Evolutionary conservation across 2,113 vertebrate species (phyloP).

Genomic region (Xerus inauris): DNA sequence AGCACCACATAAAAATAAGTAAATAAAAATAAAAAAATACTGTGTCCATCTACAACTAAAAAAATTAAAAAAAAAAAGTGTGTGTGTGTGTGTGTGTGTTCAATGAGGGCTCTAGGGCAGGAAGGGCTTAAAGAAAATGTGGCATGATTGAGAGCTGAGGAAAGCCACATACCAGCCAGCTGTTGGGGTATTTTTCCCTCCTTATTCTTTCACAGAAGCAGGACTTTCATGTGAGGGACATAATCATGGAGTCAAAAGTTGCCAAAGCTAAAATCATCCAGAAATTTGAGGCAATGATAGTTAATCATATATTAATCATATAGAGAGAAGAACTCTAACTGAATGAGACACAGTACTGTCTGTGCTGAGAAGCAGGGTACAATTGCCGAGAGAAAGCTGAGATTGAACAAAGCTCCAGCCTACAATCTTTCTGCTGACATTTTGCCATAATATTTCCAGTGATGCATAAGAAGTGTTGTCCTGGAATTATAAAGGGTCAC

Average conservation of each 20-base stretch:
- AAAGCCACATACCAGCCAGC: not conserved
- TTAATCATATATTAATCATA: conserved; percentile 45
- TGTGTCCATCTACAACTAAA: too few relatives aligned
- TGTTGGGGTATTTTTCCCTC: not conserved
- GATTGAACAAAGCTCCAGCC: not conserved
- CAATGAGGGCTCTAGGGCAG: not conserved
- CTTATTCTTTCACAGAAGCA: not conserved
- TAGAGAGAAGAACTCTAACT: not conserved
- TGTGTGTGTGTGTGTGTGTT: not conserved
- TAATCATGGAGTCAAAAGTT: not conserved
- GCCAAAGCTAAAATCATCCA: not conserved
- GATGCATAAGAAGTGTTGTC: not conserved
- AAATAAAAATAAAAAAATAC: too few relatives aligned
- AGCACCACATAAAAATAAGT: too few relatives aligned
- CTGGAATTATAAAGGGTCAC: not conserved
- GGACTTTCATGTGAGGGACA: not conserved
- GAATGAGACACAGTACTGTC: not conserved
- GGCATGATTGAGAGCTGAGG: not conserved
- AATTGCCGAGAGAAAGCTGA: conserved; percentile 17
- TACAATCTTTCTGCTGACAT: not conserved
- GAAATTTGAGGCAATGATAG: conserved; percentile 8
- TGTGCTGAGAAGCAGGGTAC: conserved; percentile 55
- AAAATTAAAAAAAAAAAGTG: too few relatives aligned
- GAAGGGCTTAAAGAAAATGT: not conserved
- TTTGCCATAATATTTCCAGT: conserved; percentile 38